These are phyloP conservation scores for Penelope pileata DNA, from an alignment of 2,113 vertebrate species.

Conservation along the genomic window DNA sequence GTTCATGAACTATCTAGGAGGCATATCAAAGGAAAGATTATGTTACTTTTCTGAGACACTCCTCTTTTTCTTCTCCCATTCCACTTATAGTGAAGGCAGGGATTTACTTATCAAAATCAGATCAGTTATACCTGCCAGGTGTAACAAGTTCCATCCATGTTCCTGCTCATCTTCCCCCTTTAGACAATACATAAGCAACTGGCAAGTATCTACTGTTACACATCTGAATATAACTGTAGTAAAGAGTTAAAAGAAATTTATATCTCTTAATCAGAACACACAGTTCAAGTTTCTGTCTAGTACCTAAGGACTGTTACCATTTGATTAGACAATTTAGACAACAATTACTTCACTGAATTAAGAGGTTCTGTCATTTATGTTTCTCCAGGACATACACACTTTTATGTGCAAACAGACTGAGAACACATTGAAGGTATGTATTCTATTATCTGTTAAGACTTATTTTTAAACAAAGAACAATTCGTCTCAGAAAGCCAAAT, in stretches of 20 bases:
- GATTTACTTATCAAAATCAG: background rate
- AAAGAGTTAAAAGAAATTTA: background rate
- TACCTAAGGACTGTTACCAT: background rate
- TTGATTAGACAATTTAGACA: background rate
- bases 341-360: constrained; percentile 1
- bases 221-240: background rate
- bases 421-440: background rate
- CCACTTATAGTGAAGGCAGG: background rate
- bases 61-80: background rate
- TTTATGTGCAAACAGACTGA: background rate
- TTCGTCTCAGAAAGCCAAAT: background rate
- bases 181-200: background rate
- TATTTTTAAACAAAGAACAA: background rate
- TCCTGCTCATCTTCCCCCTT: background rate
- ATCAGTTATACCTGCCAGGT: background rate
- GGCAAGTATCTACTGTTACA: background rate
- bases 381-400: background rate
- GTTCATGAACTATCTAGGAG: background rate
- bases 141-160: background rate
- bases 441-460: background rate
- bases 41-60: background rate
- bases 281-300: background rate
- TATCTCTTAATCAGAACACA: background rate
- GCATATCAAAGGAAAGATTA: background rate
- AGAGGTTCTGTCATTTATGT: background rate